A percentile compares a stretch with the other conserved stretches of the same genome.
phyloP scores from a whole-genome alignment of 2,888 invertebrate genomes.

The Cantharis lateralis region DNA sequence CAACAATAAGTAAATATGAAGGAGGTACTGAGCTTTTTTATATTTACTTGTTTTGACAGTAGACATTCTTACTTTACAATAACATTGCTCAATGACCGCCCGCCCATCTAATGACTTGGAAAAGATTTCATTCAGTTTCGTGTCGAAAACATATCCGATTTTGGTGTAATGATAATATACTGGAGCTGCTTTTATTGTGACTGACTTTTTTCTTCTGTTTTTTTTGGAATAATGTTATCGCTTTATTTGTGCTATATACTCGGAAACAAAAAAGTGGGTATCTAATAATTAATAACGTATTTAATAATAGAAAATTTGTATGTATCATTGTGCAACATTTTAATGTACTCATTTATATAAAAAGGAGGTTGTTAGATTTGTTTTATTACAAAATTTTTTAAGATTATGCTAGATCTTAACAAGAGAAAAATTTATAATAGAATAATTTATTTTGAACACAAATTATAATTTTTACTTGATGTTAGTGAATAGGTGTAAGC shows the following conservation, averaged over 20 bases:
- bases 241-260: conserved; percentile 49
- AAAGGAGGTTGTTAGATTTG: conserved; percentile 13
- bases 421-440: background rate
- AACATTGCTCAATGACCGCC: background rate
- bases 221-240: conserved; percentile 1
- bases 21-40: too few relatives aligned
- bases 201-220: background rate
- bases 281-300: conserved; percentile 46
- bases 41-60: background rate
- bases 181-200: background rate
- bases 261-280: conserved; percentile 51
- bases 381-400: conserved; percentile 17
- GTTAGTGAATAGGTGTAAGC: conserved; percentile 29
- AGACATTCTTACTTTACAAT: background rate
- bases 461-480: conserved; percentile 24
- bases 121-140: background rate
- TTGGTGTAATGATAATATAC: background rate
- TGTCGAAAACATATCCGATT: background rate
- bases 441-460: conserved; percentile 5
- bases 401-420: background rate
- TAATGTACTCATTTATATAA: conserved; percentile 31
- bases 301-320: conserved; percentile 34
- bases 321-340: conserved; percentile 28
- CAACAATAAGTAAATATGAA: background rate
- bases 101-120: background rate